Percentiles rank a stretch among this genome's conserved stretches.
Conservation (phyloP, 2,113 vertebrate species). For the Murina feae region DNA sequence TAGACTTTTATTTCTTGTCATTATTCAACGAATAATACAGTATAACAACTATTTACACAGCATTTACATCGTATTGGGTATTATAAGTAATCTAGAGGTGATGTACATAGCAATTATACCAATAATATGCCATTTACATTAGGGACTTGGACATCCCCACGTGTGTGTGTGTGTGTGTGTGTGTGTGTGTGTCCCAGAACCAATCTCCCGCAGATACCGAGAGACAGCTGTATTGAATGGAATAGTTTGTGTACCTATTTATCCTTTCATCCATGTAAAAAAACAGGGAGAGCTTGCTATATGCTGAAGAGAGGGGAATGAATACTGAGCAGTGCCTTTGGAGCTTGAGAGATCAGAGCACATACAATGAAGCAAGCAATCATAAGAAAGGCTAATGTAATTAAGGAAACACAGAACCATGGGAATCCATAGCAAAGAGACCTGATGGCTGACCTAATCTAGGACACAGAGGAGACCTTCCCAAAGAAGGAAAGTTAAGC, state of each 20-base stretch:
- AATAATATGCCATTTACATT: neutral
- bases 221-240: neutral
- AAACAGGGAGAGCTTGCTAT: neutral
- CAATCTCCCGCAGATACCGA: neutral
- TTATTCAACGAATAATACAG: neutral
- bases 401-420: neutral
- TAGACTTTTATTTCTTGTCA: neutral
- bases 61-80: neutral
- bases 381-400: neutral
- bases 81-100: neutral
- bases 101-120: neutral
- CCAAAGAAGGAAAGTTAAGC: neutral
- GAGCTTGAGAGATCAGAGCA: neutral
- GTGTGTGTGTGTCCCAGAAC: neutral
- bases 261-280: neutral
- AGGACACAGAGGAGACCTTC: neutral
- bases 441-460: neutral
- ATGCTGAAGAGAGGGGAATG: neutral
- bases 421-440: neutral
- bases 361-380: neutral
- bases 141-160: neutral
- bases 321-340: neutral
- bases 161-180: neutral
- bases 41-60: neutral
- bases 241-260: neutral